Evolutionary conservation across 2,888 invertebrate species (phyloP).

Genomic region (Lampropteryx suffumata): DNA sequence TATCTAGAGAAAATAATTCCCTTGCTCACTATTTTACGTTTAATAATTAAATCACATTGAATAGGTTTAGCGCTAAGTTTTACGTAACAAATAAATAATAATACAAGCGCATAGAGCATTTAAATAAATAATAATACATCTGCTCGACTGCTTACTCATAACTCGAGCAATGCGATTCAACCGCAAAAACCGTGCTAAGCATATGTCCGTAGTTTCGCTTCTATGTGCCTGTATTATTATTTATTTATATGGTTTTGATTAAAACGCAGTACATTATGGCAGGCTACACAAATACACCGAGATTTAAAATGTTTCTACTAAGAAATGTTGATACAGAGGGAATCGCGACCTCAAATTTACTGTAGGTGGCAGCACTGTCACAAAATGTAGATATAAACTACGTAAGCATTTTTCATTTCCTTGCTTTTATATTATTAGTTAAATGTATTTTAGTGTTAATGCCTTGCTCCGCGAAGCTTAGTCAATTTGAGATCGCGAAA

Average conservation of each 20-base stretch:
- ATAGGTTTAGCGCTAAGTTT: constrained; percentile 58
- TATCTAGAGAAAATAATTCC: constrained; percentile 68
- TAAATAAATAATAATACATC: constrained; percentile 12
- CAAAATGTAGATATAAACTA: too few relatives aligned
- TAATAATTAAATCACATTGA: constrained; percentile 72
- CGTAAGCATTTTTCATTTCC: too few relatives aligned
- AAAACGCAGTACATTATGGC: constrained; percentile 61
- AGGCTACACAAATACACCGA: constrained; percentile 54
- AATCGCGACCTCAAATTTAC: constrained; percentile 15
- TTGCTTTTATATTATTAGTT: too few relatives aligned
- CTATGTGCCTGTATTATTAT: constrained; percentile 17
- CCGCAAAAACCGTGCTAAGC: not conserved
- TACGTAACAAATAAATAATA: constrained; percentile 10
- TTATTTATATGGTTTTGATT: constrained; percentile 8
- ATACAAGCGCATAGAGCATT: constrained; percentile 12
- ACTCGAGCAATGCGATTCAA: not conserved
- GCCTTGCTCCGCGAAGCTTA: too few relatives aligned
- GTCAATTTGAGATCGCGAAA: constrained; percentile 10
- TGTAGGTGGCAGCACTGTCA: not conserved
- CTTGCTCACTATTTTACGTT: constrained; percentile 60
- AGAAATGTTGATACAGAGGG: constrained; percentile 4
- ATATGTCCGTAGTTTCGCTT: constrained; percentile 5
- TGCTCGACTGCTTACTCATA: not conserved
- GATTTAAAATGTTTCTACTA: constrained; percentile 32
- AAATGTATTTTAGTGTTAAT: too few relatives aligned